Evolutionary conservation across 2,113 vertebrate genomes (phyloP), one percentile per base, ranked within the genome.

Genomic region (Urocolius indicus): DNA sequence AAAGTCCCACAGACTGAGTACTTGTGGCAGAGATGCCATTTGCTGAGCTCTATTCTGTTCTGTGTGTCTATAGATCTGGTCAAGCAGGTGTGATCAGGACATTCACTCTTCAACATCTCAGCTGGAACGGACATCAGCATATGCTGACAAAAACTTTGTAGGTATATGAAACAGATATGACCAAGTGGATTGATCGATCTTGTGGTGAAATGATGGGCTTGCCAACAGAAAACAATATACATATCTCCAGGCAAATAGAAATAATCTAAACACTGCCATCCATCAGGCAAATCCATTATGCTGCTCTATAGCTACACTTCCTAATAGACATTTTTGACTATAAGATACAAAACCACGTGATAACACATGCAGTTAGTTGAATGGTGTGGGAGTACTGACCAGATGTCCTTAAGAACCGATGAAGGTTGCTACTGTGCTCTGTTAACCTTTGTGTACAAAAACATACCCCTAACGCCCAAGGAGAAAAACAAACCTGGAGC

Each of bases 401-500:
- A 74, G 77, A 93, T 17, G 65, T 90, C 87, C 84, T 89, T 87
- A 94, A 95, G 88, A 81, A 82, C 27, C 30, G 65, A 90, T 51
- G 41, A 61, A 84, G 57, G 75, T 52, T 59, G 38, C 41, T 41
- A 59, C 41, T 89, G 41, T 84, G 54, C 41, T 82, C 63, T 6
- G 4, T 89, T 94, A 95, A 96, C 93, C 94, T 95, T 95, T 88
- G 91, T 66, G 41, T 52, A 83, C 29, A 84, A 82, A 94, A 95
- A 95, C 85, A 94, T 73, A 36, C 66, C 87, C 32, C 34, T 90
- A 95, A n/a, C 84, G 65, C 82, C 55, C 38, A 92, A 95, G 71
- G 83, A 90, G 66, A 90, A 86, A 93, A 96, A 94, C 81, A 95
- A 95, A 95, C 90, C 94, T 97, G 86, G 76, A 96, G 94, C 80